Base-by-base conservation (phyloP, 2,797 vertebrate species). In the Yasuhikotakia modesta region DNA sequence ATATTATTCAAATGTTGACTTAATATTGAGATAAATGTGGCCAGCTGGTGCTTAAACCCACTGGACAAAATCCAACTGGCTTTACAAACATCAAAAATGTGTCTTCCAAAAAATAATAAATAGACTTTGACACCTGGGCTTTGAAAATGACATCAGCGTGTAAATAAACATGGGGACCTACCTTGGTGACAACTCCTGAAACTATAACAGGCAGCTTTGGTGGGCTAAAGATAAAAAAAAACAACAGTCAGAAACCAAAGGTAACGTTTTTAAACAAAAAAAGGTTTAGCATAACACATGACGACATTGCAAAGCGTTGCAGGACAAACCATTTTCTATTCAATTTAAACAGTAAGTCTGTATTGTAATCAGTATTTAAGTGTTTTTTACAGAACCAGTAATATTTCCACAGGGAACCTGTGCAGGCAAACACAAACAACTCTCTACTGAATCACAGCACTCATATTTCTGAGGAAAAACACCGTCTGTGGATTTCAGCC, bases 121-220 rank as follows among this genome's bases (percentile, higher is more conserved):
- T 5, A 5, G 5, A 35, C 8, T 35, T 5, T n/a, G 10, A 46
- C 22, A 73, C 2, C 4, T 35, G 35, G 35, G 5, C 35, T 35
- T 35, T 7, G 35, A 35, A 35, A 5, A 35, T 35, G 35, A 35
- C 35, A 35, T 35, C 35, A 35, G 5, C 5, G 8, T 35, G 32
- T 32, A 32, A 50, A 57, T 35, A 6, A 6, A 35, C 4, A 32
- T 32, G 32, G 5, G 30, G 14, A 61, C 91, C 85, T 91, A 96
- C 95, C 94, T 94, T 93, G 73, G 95, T 92, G 73, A 96, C 87
- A 63, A 94, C 95, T 50, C 95, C 95, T 0, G 95, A 96, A 87
- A 96, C 94, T 85, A 94, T 91, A 75, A 95, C 91, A 0, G 92
- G 88, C 52, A 93, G 91, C 76, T 94, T 96, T 27, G 95, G 92